Evolutionary conservation across 2,797 vertebrate species (phyloP), one percentile per base, ranked within the genome.

Genomic region (Sus cebifrons): DNA sequence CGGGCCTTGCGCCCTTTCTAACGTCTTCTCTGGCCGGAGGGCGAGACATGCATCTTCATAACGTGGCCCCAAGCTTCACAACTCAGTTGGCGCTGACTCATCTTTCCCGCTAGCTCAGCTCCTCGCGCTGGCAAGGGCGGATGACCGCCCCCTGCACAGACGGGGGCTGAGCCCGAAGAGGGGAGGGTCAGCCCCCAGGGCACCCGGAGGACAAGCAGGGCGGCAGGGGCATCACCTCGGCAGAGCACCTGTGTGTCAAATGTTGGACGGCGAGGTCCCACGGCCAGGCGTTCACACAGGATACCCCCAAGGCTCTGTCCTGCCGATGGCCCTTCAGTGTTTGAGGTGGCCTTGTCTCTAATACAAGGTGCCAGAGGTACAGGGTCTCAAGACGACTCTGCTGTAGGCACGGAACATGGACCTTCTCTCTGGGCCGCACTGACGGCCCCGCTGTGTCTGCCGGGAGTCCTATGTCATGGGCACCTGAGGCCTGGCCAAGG

Each of bases 211-310:
- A 73, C 64, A 64, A 15, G 75, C 36, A 44, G 70, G 5, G 9
- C 3, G 56, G 68, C 20, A 27, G 36, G 88, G 36, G 18, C 0
- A 3, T n/a, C 15, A 13, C 36, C 68, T 60, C 2, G 9, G 68
- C 25, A 18, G 36, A 44, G 36, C 2, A 36, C 3, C 0, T 3
- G n/a, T 0, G 0, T 27, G 49, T 3, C 1, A 14, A 13, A 8
- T 1, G 29, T 52, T 32, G 1, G 1, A 3, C 25, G 56, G 77
- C 1, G 11, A 44, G 18, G 23, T 7, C 25, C 49, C 20, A 65
- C 1, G 2, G 70, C 4, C 0, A 0, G 20, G 16, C 74, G 23
- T 1, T 25, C 36, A 3, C n/a, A n/a, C 11, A 40, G 18, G 36
- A 25, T 40, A 2, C 44, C 32, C n/a, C 5, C 0, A 0, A 5